Base-by-base conservation (phyloP, 2,888 invertebrate genomes). In the Drosophila prostipennis region DNA sequence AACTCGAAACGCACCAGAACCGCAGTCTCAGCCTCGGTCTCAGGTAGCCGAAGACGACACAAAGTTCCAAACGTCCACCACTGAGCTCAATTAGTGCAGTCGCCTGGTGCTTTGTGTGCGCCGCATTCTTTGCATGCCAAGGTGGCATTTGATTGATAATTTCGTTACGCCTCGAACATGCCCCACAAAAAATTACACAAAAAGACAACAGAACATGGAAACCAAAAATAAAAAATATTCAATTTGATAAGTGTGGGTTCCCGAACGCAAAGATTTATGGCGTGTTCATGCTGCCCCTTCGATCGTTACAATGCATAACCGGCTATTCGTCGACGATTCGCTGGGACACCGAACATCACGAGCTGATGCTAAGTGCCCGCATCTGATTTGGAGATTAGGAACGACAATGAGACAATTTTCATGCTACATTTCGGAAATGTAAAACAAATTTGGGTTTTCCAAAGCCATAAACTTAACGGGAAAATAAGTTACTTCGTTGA, bases 111-210 rank as follows among this genome's bases (percentile, higher is more conserved):
- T 68, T 54, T 68, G 72, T 63, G 61, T 49, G 61, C 61, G 53
- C 56, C 79, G 87, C 87, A 88, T 82, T 82, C 89, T 63, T 80
- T 80, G 80, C 75, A 83, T 82, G 87, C 82, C 82, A 75, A 71
- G 78, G 84, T 82, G 82, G 87, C 87, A 82, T 88, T 82, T 82
- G 82, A 82, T 82, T 82, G 89, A 82, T 82, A 82, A 86, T 82
- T 86, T 82, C 73, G 82, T 88, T 88, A 83, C 87, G 82, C 82
- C 87, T 83, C 65, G 58, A 72, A 80, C 72, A 82, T 79, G 86
- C 42, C 16, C 26, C 61, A 49, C 54, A 53, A 37, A 63, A 71
- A 52, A 51, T 29, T 1, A 46, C 26, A 36, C 52, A 42, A 45
- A 16, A 26, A 39, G 43, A 23, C 64, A 46, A 39, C 61, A 46